Evolutionary conservation across 2,113 vertebrate genomes (phyloP), one percentile per base, ranked within the genome.

Genomic region (Pangasianodon gigas): DNA sequence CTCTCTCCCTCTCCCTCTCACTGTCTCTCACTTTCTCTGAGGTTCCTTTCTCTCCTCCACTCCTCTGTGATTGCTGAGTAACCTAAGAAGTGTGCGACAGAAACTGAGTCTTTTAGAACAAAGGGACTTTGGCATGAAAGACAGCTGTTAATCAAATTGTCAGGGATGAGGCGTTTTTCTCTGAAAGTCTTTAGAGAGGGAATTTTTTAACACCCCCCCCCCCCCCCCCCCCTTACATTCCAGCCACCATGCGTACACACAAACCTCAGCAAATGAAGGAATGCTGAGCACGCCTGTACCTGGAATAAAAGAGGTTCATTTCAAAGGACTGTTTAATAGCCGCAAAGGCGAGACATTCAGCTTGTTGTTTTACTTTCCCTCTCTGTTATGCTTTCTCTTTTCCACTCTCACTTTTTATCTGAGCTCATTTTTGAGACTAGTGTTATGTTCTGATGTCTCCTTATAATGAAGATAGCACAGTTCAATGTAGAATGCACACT

Each of bases 101-200:
- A 93, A 93, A 92, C 90, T 51, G 88, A 46, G 91, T 94, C 94
- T 95, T 95, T 95, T 92, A 94, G 92, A 80, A 90, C 90, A 85
- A 89, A 90, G 92, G 92, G 90, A 89, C 93, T 92, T 92, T 94
- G 93, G 93, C 93, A 90, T 71, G 74, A 95, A 92, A 93, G 94
- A 95, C 94, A 94, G 92, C 93, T 95, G 94, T 96, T 96, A 96
- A 96, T 96, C 95, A 96, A 96, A 95, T 94, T 91, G 94, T 95
- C 94, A 95, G 94, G 94, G 94, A 95, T 94, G 95, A 94, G 93
- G 93, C 94, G 91, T 93, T 95, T 94, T 93, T 95, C 93, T 95
- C 92, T 92, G 93, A 90, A 91, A 90, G 89, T 92, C 91, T 94
- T 93, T 91, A 94, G 93, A 92, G 91, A 93, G 93, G 75, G 81